Evolutionary conservation across 2,113 vertebrate genomes (phyloP), one percentile per base, ranked within the genome.

Genomic region (Syngnathoides biaculeatus): DNA sequence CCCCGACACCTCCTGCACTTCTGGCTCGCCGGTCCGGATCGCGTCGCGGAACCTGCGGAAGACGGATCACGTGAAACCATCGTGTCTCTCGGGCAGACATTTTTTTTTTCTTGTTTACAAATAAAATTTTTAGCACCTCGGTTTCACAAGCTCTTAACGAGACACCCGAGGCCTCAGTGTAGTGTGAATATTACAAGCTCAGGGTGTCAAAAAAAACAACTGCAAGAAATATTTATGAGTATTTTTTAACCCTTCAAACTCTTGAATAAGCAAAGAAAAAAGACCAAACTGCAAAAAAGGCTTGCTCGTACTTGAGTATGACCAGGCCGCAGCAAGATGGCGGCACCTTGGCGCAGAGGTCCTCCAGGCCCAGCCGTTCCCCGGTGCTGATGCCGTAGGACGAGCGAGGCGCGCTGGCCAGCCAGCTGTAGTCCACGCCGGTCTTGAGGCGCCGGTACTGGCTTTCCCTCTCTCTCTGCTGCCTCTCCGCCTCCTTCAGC

Each of bases 361-460:
- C 95, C 83, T 99, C 97, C 73, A 99, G 92, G 64, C 94, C 91
- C 64, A 98, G 89, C 67, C 91, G 85, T 64, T 98, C 95, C 0
- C 91, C 92, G 0, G 94, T 93, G 89, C 93, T 94, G 89, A 98
- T 90, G 82, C 91, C 93, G 1, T 91, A 94, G 76, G 85, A 76
- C 52, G 88, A 89, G 69, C 93, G 94, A 0, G 95, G 93, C 0
- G 89, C 52, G 82, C 89, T 95, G 77, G 93, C 92, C 89, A 99
- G 92, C 97, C 97, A 99, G 91, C 96, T 96, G 78, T 99, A 99
- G 89, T 99, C 97, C 78, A 95, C 97, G 0, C 96, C 95, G 0
- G 93, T 95, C 84, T 93, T 92, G 52, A 97, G 80, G 62, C 93
- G 93, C 47, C 92, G 87, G 82, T 90, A 94, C 1, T 94, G 89